These are phyloP conservation scores for Pemphredon lugubris DNA, from an alignment of 2,888 invertebrate species.

Conservation along the genomic window DNA sequence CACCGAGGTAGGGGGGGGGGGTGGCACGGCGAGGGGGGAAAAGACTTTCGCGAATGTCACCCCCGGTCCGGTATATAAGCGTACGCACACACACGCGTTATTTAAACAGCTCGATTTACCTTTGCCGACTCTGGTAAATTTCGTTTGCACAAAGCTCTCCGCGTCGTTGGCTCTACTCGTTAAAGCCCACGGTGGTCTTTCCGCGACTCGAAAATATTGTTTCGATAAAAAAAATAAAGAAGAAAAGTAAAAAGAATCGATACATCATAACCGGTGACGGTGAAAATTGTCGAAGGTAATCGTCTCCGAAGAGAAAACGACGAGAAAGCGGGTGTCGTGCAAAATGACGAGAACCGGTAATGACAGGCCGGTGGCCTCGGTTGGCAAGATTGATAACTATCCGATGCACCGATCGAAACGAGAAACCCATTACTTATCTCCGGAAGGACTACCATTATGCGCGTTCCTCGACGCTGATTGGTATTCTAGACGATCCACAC, in stretches of 20 bases:
- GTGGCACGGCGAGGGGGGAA: neutral
- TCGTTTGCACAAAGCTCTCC: too few relatives aligned
- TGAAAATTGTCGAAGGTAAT: conserved; percentile 53
- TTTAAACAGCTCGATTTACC: too few relatives aligned
- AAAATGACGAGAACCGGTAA: conserved; percentile 68
- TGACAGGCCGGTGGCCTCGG: conserved; percentile 69
- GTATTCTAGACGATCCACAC: conserved; percentile 60
- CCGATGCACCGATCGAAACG: conserved; percentile 75
- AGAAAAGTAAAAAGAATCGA: neutral
- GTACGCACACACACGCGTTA: too few relatives aligned
- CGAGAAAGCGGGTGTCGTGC: conserved; percentile 53
- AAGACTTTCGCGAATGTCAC: neutral
- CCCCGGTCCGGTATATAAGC: too few relatives aligned
- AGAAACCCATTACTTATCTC: conserved; percentile 77
- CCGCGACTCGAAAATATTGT: neutral
- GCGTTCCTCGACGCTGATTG: conserved; percentile 56
- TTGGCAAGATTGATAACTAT: conserved; percentile 75
- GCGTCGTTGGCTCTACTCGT: too few relatives aligned
- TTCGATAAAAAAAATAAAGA: conserved; percentile 21
- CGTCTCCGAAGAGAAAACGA: conserved; percentile 35
- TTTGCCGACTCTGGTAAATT: neutral
- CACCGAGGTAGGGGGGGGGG: neutral
- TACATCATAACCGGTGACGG: conserved; percentile 32
- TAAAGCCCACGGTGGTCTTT: too few relatives aligned
- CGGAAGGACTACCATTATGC: conserved; percentile 76